Conservation (phyloP, 2,888 invertebrate genomes). For the Aphrophora alni region DNA sequence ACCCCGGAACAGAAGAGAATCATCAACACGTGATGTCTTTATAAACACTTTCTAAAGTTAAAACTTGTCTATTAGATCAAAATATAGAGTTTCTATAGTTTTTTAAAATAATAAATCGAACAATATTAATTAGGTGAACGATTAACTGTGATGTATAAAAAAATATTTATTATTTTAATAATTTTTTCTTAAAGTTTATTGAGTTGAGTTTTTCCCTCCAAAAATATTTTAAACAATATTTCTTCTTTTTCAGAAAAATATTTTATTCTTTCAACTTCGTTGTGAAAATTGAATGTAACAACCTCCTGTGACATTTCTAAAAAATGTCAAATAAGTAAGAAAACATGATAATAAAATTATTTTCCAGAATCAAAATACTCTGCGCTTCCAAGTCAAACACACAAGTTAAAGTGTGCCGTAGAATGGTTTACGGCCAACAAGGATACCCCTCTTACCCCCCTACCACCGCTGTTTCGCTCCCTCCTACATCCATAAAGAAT, state of each 20-base stretch:
- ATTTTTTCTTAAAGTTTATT: background rate
- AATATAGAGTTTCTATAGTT: too few species aligned
- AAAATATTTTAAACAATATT: background rate
- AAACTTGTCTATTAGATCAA: too few species aligned
- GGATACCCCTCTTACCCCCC: slow-evolving; percentile 37
- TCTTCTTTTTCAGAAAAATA: background rate
- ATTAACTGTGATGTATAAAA: too few species aligned
- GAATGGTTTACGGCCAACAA: slow-evolving; percentile 40
- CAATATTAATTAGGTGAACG: too few species aligned
- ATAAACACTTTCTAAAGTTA: background rate
- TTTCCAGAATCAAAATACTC: background rate
- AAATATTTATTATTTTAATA: too few species aligned
- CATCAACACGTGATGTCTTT: background rate
- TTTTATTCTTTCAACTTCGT: background rate
- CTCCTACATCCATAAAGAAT: slow-evolving; percentile 42
- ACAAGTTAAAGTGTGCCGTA: slow-evolving; percentile 33
- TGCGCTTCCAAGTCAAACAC: slow-evolving; percentile 31
- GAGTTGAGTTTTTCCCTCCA: slow-evolving; percentile 9
- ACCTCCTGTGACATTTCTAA: background rate
- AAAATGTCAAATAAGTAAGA: background rate
- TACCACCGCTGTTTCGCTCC: slow-evolving; percentile 30
- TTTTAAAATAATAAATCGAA: too few species aligned
- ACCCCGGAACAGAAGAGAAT: background rate
- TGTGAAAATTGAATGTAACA: background rate
- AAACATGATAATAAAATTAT: background rate